Percentiles rank a stretch among this genome's conserved stretches.
These are phyloP conservation scores for Gopherus flavomarginatus DNA, from an alignment of 2,113 vertebrate genomes.

Conservation along the genomic window DNA sequence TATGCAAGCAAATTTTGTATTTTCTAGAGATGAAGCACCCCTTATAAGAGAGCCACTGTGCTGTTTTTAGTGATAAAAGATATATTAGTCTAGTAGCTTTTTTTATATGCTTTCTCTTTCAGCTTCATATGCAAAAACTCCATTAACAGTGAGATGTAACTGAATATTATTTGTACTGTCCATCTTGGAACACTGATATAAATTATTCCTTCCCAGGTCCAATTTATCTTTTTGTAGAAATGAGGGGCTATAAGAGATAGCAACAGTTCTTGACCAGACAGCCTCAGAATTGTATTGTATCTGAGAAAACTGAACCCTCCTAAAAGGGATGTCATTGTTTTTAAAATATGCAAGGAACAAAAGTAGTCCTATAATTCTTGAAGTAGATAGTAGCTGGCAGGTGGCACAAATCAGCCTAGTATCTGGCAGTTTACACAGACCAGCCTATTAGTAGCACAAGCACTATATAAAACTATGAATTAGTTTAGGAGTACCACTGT, in stretches of 20 bases:
- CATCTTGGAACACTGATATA: accelerated
- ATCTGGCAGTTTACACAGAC: neutral
- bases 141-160: neutral
- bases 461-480: neutral
- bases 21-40: neutral
- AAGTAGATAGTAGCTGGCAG: neutral
- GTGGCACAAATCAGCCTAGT: accelerated
- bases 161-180: neutral
- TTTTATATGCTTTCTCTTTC: neutral
- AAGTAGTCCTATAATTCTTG: neutral
- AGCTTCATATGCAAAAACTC: neutral
- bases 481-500: neutral
- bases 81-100: neutral
- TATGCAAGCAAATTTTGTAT: accelerated
- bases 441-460: neutral
- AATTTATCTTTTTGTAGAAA: neutral
- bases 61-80: accelerated
- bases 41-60: neutral
- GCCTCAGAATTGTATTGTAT: accelerated
- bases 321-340: neutral
- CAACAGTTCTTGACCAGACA: neutral
- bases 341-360: accelerated
- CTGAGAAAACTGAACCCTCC: neutral
- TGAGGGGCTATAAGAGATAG: neutral
- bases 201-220: neutral